These are phyloP conservation scores for Glomeris marginata DNA, from an alignment of 2,888 invertebrate genomes.

Conservation along the genomic window DNA sequence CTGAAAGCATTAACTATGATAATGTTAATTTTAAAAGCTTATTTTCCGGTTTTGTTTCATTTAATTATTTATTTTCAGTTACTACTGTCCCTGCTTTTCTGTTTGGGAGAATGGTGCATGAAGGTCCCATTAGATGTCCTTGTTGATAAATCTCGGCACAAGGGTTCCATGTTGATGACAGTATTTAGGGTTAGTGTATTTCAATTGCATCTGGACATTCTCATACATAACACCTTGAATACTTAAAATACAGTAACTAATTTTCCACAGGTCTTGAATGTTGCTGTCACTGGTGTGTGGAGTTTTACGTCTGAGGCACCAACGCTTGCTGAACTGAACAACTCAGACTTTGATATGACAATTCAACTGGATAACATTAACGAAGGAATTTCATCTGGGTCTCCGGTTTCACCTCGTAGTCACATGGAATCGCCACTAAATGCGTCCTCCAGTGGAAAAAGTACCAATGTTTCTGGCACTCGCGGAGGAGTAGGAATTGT, in stretches of 20 bases:
- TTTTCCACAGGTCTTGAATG: constrained; percentile 28
- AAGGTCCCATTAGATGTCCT: constrained; percentile 41
- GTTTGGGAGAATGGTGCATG: constrained; percentile 89
- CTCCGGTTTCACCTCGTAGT: constrained; percentile 17
- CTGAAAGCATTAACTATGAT: not conserved
- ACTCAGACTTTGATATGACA: constrained; percentile 20
- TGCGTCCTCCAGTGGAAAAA: not conserved
- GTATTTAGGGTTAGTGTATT: constrained; percentile 18
- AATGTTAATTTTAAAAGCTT: not conserved
- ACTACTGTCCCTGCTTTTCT: constrained; percentile 65
- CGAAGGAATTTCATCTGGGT: constrained; percentile 14
- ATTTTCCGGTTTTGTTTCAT: not conserved
- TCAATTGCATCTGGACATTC: too few relatives aligned
- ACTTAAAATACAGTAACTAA: not conserved
- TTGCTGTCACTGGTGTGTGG: constrained; percentile 28
- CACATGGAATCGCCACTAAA: not conserved
- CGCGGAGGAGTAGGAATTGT: not conserved
- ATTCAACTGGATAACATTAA: constrained; percentile 21
- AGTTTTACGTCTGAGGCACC: constrained; percentile 21
- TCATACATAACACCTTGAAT: too few relatives aligned
- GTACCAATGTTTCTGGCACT: not conserved
- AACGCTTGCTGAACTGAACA: constrained; percentile 16
- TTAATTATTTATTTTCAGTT: constrained; percentile 34
- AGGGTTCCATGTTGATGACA: constrained; percentile 15
- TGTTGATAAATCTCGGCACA: constrained; percentile 6